Conservation (phyloP, 2,113 vertebrate genomes). For the Gavia stellata region DNA sequence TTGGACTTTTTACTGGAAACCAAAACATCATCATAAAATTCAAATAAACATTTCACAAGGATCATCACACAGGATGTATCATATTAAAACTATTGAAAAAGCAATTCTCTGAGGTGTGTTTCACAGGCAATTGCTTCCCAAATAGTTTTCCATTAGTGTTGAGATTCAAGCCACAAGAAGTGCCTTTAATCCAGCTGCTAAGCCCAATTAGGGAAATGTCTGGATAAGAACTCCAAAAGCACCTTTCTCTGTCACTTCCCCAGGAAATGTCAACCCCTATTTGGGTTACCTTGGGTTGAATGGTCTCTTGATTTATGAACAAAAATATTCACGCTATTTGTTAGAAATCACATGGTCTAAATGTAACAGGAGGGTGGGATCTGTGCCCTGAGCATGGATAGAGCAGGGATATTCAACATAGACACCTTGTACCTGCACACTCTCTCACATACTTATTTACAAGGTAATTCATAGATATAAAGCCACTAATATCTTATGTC, state of each 20-base stretch:
- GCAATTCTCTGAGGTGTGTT: neutral
- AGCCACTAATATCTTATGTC: neutral
- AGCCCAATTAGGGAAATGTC: neutral
- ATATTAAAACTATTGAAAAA: neutral
- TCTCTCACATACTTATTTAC: neutral
- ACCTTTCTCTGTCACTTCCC: neutral
- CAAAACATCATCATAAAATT: neutral
- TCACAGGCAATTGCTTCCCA: neutral
- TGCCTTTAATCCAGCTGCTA: neutral
- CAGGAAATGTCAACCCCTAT: neutral
- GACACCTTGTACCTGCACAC: neutral
- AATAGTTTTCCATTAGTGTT: conserved; percentile 6
- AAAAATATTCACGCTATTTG: neutral
- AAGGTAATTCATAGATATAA: neutral
- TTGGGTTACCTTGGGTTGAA: neutral
- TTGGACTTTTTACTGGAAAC: conserved; percentile 16
- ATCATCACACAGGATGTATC: neutral
- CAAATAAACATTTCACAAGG: neutral
- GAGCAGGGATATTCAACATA: neutral
- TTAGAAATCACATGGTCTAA: neutral
- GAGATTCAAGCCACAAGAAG: neutral
- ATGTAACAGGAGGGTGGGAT: neutral
- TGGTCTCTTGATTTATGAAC: neutral
- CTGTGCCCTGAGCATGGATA: neutral
- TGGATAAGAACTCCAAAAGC: neutral